A percentile compares a stretch with the other conserved stretches of the same genome.
These are phyloP conservation scores for Callionymus lyra DNA, from an alignment of 2,113 vertebrate genomes.

Conservation along the genomic window DNA sequence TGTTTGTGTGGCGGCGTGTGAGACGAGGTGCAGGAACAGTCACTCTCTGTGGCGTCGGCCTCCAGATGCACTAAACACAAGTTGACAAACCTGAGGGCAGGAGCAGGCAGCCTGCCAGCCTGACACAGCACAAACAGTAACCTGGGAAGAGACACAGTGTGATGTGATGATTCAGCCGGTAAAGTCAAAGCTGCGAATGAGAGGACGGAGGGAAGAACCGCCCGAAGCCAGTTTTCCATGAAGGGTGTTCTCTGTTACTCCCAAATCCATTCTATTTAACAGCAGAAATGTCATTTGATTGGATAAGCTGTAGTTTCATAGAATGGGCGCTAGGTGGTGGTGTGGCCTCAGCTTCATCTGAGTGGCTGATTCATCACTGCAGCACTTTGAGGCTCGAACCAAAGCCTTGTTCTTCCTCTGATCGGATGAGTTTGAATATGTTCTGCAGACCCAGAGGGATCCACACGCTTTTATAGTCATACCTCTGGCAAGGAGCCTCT, in stretches of 20 bases:
- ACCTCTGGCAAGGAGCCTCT: too few species aligned
- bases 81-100: slow-evolving; percentile 53
- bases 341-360: too few species aligned
- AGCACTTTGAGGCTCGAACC: too few species aligned
- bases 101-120: slow-evolving; percentile 52
- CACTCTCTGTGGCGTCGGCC: slow-evolving; percentile 22
- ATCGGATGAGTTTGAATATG: too few species aligned
- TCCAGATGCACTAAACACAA: slow-evolving; percentile 48
- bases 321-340: too few species aligned
- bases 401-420: too few species aligned
- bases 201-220: slow-evolving; percentile 25
- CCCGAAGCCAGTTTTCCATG: slow-evolving; percentile 33
- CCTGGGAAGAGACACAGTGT: slow-evolving; percentile 60
- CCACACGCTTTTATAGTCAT: too few species aligned
- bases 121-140: slow-evolving; percentile 67
- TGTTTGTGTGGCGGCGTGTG: neutral
- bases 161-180: slow-evolving; percentile 66
- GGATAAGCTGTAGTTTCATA: slow-evolving; percentile 2
- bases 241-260: slow-evolving; percentile 43
- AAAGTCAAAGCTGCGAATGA: slow-evolving; percentile 30
- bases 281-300: slow-evolving; percentile 34
- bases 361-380: too few species aligned
- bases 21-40: neutral
- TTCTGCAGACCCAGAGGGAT: too few species aligned
- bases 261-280: slow-evolving; percentile 42